These are phyloP conservation scores for Arvicola amphibius DNA, from an alignment of 2,797 vertebrate genomes.

Conservation along the genomic window DNA sequence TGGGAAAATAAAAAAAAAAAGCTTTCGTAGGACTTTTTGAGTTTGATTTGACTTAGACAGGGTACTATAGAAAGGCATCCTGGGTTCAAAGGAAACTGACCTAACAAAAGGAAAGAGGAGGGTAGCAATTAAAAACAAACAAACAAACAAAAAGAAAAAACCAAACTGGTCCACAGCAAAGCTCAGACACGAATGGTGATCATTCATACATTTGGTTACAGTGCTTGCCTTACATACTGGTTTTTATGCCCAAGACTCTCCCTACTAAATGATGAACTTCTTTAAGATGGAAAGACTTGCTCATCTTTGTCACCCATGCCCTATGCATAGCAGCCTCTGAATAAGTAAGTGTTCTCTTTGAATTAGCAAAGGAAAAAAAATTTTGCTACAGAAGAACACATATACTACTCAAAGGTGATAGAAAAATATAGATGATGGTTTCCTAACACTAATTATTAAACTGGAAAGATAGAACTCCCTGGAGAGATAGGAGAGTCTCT, in stretches of 20 bases:
- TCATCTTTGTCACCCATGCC: conserved; percentile 15
- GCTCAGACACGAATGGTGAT: neutral
- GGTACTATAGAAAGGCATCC: neutral
- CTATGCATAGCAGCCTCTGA: neutral
- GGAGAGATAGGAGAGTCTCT: neutral
- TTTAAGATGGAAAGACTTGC: conserved; percentile 34
- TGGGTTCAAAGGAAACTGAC: conserved; percentile 43
- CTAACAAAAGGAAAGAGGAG: neutral
- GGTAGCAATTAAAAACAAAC: neutral
- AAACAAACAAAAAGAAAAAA: neutral
- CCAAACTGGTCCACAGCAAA: neutral
- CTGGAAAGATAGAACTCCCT: conserved; percentile 31
- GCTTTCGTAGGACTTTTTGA: neutral
- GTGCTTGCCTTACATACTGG: neutral
- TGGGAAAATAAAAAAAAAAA: conserved; percentile 1
- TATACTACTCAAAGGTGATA: neutral
- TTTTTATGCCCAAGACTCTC: conserved; percentile 26
- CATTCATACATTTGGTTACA: conserved; percentile 24
- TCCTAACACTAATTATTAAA: conserved; percentile 57
- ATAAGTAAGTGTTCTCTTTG: conserved; percentile 1
- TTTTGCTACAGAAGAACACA: conserved; percentile 40
- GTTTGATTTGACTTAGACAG: neutral
- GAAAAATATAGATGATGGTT: conserved; percentile 42
- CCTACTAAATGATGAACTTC: conserved; percentile 22
- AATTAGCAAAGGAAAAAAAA: neutral